A percentile compares a stretch with the other conserved stretches of the same genome.
These are phyloP conservation scores for Habropoda laboriosa DNA, from an alignment of 1,140 invertebrate species.

Conservation along the genomic window DNA sequence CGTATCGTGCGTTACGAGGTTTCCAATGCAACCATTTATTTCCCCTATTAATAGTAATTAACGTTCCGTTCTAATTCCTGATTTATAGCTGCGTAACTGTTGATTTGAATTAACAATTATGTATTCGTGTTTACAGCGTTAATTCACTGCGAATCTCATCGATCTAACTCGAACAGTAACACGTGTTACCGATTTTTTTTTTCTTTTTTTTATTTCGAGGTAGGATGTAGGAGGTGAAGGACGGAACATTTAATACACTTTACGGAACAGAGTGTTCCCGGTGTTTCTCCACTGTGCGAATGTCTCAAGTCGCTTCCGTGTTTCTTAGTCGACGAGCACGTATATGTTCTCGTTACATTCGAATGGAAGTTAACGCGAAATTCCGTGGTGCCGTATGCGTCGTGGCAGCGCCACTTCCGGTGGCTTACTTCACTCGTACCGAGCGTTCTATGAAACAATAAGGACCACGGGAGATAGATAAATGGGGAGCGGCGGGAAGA, in stretches of 20 bases:
- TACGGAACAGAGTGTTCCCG: background rate
- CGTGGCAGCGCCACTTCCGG: conserved; percentile 30
- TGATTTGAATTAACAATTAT: background rate
- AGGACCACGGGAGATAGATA: background rate
- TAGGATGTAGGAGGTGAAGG: no score
- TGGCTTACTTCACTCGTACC: conserved; percentile 23
- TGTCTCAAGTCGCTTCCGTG: background rate
- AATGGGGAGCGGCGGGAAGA: background rate
- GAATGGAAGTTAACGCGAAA: conserved; percentile 41
- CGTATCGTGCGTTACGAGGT: no score
- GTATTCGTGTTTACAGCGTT: background rate
- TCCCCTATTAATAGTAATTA: background rate
- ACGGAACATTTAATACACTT: conserved; percentile 6
- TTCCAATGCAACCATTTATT: background rate
- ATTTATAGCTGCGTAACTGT: background rate
- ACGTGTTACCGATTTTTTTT: no score
- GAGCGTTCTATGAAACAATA: background rate
- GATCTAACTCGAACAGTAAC: no score
- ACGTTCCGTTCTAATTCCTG: background rate
- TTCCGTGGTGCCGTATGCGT: conserved; percentile 23
- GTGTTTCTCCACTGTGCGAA: background rate
- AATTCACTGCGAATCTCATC: no score
- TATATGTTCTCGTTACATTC: conserved; percentile 19
- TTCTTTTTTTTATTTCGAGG: no score
- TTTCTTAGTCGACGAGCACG: conserved; percentile 14